Evolutionary conservation across 2,888 invertebrate species (phyloP), one percentile per base, ranked within the genome.

Genomic region (Hyposoter dolosus): DNA sequence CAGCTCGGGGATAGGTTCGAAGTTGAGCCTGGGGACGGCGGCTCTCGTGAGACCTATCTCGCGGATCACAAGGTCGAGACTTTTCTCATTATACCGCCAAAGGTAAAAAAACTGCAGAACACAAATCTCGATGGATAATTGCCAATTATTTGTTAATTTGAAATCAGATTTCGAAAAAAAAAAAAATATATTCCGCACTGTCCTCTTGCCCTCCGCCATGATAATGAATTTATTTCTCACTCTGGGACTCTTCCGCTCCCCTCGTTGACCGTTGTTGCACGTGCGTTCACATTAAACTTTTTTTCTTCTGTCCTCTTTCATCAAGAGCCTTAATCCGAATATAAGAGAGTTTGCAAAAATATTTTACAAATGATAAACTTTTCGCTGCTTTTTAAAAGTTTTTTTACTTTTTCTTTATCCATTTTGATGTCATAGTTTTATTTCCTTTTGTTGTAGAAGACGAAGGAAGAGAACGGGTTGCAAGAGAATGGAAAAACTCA

Each of bases 51-150:
- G 92, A 96, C 96, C 4, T 98, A 98, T 94, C 94, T 98, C 80
- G 97, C 97, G 7, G 98, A 98, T 91, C 98, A 98, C 92, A 98
- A 98, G 94, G 96, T 98, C 82, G 98, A 98, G 93, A 98, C 98
- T 0, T 98, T 96, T 94, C 96, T 98, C 75, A 98, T 98, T 89
- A 95, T 98, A 77, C 98, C 98, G 47, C 97, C 97, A 1, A 96
- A 96, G 95, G 97, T 97, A 94, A 95, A 45, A 19, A 56, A 66
- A 40, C 43, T 45, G 5, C 0, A 65, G 3, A 47, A 23, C 17
- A 19, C 32, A 76, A 40, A 40, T 66, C 3, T 23, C 15, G 35
- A 56, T 32, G 17, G 47, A 47, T n/a, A 12, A 65, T 65, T 28
- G 17, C 12, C 19, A 74, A 40, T 40, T 35, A 53, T 68, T 68